Evolutionary conservation across 2,113 vertebrate genomes (phyloP).

Genomic region (Chloroceryle aenea): DNA sequence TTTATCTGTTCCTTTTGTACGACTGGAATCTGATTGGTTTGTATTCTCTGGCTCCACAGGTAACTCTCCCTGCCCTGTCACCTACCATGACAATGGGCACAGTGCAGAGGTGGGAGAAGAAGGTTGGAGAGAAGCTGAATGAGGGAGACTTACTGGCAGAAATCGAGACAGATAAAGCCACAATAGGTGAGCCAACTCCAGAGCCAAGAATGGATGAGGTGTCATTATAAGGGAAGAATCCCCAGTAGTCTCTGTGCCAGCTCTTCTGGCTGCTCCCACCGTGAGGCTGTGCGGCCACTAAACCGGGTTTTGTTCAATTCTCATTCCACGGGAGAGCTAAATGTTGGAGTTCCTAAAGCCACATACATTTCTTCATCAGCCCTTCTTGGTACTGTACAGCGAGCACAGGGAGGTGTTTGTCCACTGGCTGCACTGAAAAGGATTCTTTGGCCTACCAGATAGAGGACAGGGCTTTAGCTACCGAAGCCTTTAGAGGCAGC

Average conservation of each 20-base stretch:
- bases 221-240: background rate
- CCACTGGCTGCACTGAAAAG: background rate
- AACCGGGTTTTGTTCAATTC: background rate
- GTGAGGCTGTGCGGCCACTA: background rate
- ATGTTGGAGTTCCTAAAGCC: background rate
- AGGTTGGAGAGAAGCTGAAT: constrained; percentile 93
- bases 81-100: constrained; percentile 99
- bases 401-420: background rate
- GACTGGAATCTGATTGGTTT: background rate
- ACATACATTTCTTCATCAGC: background rate
- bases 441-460: background rate
- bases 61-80: constrained; percentile 92
- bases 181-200: constrained; percentile 86
- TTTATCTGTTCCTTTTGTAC: background rate
- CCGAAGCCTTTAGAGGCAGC: background rate
- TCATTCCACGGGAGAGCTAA: background rate
- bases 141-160: constrained; percentile 97
- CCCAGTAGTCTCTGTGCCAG: background rate
- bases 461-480: background rate
- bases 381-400: background rate
- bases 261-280: background rate
- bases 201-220: background rate
- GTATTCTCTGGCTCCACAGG: constrained; percentile 70
- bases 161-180: constrained; percentile 98
- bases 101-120: constrained; percentile 99